Base-by-base conservation (phyloP, 1,140 invertebrate species). In the Nebria ingens region DNA sequence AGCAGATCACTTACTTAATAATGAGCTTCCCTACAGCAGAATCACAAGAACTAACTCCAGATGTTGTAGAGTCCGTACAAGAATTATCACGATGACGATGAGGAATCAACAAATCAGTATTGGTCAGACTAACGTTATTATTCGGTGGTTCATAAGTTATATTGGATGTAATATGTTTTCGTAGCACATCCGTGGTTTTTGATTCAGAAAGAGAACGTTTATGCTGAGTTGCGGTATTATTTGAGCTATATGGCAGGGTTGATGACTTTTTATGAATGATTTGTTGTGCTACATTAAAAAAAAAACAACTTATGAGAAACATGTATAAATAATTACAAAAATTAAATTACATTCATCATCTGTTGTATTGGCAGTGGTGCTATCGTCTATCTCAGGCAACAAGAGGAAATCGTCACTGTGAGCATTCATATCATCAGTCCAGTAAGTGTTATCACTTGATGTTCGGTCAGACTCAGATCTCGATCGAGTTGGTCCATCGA, bases 41-140 rank as follows among this genome's bases (percentile, higher is more conserved):
- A 67, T 89, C 85, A 64, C 80, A 86, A 40, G 85, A 87, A 71
- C 85, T 86, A 4, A 88, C 80, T 21, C 86, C 86, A 60, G 85
- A 88, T 1, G 83, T 85, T 57, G 84, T 87, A 0, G 84, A 86
- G 64, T 89, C 86, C 13, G 86, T 87, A 57, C 82, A 77, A 1
- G 67, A 70, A 64, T 62, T 66, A 58, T 76, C 74, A 56, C 78
- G 73, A 21, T 74, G 67, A 38, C 73, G 66, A 53, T 73, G 67
- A 12, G 75, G 73, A 13, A 71, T 9, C 54, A 0, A 71, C 72
- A 62, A 71, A 69, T 21, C 19, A 21, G 19, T 21, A 51, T 17
- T 51, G 13, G 21, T 51, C 12, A 21, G 21, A 23, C 13, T 21
- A 45, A 12, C 17, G 22, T 51, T 51, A 23, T 51, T 51, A 50